Evolutionary conservation across 2,888 invertebrate genomes (phyloP).

Genomic region (Auanema freiburgensis): DNA sequence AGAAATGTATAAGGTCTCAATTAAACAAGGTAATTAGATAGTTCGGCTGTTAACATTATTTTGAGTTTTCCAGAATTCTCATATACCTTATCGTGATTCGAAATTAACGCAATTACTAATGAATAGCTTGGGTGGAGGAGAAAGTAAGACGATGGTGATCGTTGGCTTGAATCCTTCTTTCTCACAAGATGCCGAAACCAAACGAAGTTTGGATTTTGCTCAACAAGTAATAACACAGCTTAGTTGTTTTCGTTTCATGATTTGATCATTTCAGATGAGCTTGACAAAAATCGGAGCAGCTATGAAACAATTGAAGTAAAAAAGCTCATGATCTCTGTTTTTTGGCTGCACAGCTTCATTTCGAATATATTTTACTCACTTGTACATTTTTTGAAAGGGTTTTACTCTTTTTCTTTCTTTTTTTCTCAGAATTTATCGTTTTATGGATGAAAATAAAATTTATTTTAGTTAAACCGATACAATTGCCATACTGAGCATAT

Average conservation of each 20-base stretch:
- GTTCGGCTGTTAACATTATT: too few species aligned
- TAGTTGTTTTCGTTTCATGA: too few species aligned
- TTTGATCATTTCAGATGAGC: conserved; percentile 31
- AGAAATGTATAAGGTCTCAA: conserved; percentile 61
- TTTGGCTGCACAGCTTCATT: too few species aligned
- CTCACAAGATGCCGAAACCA: conserved; percentile 81
- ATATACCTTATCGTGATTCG: conserved; percentile 86
- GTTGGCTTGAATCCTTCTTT: conserved; percentile 87
- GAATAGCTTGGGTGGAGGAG: conserved; percentile 81
- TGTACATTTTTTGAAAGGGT: too few species aligned
- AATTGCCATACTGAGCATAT: too few species aligned
- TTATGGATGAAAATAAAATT: too few species aligned
- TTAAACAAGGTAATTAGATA: conserved; percentile 59
- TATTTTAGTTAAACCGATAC: too few species aligned
- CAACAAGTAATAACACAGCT: conserved; percentile 68
- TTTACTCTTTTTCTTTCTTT: too few species aligned
- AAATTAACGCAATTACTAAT: conserved; percentile 85
- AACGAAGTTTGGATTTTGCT: conserved; percentile 85
- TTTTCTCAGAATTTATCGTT: too few species aligned
- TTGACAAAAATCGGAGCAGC: conserved; percentile 42
- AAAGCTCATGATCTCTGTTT: too few species aligned
- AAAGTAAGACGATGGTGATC: conserved; percentile 89
- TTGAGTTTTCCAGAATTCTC: conserved; percentile 71
- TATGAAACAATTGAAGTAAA: conserved; percentile 20
- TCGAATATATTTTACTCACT: too few species aligned